phyloP scores from a whole-genome alignment of 2,113 vertebrate species.

The Micromys minutus region DNA sequence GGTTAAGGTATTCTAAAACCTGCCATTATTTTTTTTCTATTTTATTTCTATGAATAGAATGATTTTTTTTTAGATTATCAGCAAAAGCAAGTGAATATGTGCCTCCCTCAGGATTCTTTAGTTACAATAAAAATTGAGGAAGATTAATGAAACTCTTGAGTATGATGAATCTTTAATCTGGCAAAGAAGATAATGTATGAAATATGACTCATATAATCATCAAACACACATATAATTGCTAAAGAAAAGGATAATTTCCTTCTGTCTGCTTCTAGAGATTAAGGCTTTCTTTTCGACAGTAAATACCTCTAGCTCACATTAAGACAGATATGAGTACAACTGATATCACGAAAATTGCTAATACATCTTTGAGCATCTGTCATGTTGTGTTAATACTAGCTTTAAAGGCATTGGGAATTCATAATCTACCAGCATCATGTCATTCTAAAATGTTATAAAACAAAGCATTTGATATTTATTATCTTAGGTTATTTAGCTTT shows the following conservation, averaged over 20 bases:
- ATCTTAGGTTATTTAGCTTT: slow-evolving; percentile 8
- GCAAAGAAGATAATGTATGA: slow-evolving; percentile 23
- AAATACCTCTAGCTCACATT: not conserved
- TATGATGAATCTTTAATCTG: slow-evolving; percentile 46
- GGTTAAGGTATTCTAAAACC: not conserved
- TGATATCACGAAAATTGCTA: not conserved
- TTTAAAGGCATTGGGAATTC: slow-evolving; percentile 20
- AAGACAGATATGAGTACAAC: slow-evolving; percentile 16
- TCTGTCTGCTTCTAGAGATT: slow-evolving; percentile 12
- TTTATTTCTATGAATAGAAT: slow-evolving; percentile 38
- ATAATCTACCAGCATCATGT: not conserved
- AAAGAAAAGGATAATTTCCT: slow-evolving; percentile 34
- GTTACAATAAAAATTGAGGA: slow-evolving; percentile 32
- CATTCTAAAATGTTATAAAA: slow-evolving; percentile 14
- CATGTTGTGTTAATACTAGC: slow-evolving; percentile 34
- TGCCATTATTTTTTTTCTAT: slow-evolving; percentile 15
- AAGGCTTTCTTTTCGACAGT: slow-evolving; percentile 9
- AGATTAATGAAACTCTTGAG: slow-evolving; percentile 60
- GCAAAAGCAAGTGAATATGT: slow-evolving; percentile 17
- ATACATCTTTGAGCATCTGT: slow-evolving; percentile 1
- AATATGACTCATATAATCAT: slow-evolving; percentile 32
- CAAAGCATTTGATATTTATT: slow-evolving; percentile 40
- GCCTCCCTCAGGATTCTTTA: slow-evolving; percentile 21
- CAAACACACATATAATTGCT: slow-evolving; percentile 22
- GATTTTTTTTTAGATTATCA: slow-evolving; percentile 17